These are phyloP conservation scores for Lonchura striata DNA, from an alignment of 2,113 vertebrate genomes.

Conservation along the genomic window DNA sequence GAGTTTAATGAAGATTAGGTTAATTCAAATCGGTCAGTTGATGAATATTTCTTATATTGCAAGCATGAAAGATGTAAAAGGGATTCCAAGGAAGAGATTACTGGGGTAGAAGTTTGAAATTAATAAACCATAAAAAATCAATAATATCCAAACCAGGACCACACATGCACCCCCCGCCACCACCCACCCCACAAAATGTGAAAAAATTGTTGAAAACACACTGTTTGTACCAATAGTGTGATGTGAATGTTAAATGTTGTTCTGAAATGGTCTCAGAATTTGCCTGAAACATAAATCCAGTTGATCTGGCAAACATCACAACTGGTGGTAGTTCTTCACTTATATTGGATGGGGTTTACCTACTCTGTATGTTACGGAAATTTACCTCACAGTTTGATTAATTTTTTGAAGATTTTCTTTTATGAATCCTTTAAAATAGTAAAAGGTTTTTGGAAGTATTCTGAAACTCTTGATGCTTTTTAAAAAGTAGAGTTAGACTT, in stretches of 20 bases:
- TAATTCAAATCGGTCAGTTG: neutral
- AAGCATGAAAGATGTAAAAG: neutral
- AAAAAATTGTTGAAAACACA: neutral
- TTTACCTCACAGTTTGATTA: neutral
- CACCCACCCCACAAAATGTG: too few species aligned
- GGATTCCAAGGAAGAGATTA: neutral
- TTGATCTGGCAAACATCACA: neutral
- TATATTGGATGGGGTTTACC: neutral
- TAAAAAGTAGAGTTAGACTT: neutral
- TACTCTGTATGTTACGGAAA: neutral
- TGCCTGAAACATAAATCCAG: neutral
- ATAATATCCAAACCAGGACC: neutral
- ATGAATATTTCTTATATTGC: neutral
- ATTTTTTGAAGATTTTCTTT: neutral
- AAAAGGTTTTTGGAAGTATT: neutral
- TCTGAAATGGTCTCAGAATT: neutral
- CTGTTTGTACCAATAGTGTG: neutral
- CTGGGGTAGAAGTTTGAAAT: neutral
- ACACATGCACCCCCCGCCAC: accelerated
- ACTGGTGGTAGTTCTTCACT: neutral
- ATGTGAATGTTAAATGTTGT: neutral
- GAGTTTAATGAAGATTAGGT: neutral
- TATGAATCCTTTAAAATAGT: neutral
- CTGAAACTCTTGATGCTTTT: neutral
- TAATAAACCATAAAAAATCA: neutral